These are phyloP conservation scores for Macquaria ambigua DNA, from an alignment of 2,113 vertebrate species.

Conservation along the genomic window DNA sequence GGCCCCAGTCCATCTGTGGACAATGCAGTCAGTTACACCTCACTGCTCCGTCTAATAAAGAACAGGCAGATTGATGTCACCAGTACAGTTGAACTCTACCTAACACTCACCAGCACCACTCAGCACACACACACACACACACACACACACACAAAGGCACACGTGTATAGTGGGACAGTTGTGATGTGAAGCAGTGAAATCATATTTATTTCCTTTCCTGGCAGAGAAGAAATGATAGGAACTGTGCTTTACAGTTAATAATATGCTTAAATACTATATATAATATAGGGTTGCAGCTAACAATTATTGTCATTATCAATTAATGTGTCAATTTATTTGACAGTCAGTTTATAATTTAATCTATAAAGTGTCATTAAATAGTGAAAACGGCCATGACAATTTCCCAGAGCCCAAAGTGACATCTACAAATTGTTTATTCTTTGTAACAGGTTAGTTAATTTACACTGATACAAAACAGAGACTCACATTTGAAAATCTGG, in stretches of 20 bases:
- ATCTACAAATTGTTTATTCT: not conserved
- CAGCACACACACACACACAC: conserved; percentile 16
- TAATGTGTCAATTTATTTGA: conserved; percentile 1
- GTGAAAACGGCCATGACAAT: not conserved
- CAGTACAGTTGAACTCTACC: conserved; percentile 82
- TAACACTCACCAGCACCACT: conserved; percentile 76
- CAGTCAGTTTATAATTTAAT: not conserved
- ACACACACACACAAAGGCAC: not conserved
- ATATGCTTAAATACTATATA: conserved; percentile 3
- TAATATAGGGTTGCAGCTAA: not conserved
- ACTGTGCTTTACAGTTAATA: conserved; percentile 20
- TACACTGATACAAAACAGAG: no score
- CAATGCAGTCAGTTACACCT: conserved; percentile 89
- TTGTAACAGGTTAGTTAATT: not conserved
- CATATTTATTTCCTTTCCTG: conserved; percentile 35
- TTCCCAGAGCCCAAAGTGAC: not conserved
- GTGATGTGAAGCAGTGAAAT: conserved; percentile 39
- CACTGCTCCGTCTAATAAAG: conserved; percentile 88
- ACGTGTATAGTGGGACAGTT: conserved; percentile 5
- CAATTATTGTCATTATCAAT: conserved; percentile 9
- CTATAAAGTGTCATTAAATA: not conserved
- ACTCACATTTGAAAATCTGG: not conserved
- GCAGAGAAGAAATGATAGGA: conserved; percentile 20
- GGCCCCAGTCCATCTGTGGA: conserved; percentile 88
- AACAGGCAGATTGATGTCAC: conserved; percentile 88